Percentiles rank a stretch among this genome's conserved stretches.
phyloP scores from a whole-genome alignment of 2,113 vertebrate genomes.

The Pseudorectes ferrugineus region DNA sequence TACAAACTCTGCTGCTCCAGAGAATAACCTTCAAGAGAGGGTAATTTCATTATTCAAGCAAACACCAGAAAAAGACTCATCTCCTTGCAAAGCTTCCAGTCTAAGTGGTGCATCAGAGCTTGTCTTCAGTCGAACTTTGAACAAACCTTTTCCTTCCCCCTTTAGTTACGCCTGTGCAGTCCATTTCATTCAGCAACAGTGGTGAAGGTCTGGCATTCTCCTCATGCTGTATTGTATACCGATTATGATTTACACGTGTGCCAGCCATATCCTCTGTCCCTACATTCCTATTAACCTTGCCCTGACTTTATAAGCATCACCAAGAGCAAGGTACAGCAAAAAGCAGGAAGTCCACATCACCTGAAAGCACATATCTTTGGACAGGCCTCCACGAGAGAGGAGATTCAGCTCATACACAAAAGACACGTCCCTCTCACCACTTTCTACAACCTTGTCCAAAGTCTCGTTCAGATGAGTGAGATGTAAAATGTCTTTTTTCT shows the following conservation, averaged over 20 bases:
- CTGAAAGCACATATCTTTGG: background rate
- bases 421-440: background rate
- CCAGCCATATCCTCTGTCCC: background rate
- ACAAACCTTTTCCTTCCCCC: rapidly evolving
- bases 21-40: slow-evolving; percentile 1
- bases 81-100: background rate
- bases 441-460: background rate
- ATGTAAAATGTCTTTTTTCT: background rate
- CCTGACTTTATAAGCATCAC: background rate
- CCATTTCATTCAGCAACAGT: background rate
- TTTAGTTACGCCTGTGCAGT: background rate
- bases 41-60: background rate
- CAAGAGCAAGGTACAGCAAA: background rate
- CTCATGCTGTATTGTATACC: background rate
- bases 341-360: background rate
- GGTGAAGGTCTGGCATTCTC: background rate
- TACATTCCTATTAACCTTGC: background rate
- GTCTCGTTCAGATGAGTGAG: rapidly evolving
- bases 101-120: background rate
- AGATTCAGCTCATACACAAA: background rate
- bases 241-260: background rate
- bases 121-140: background rate
- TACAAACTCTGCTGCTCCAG: background rate
- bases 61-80: background rate
- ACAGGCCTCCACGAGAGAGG: background rate